A percentile compares a stretch with the other conserved stretches of the same genome.
Conservation (phyloP, 2,113 vertebrate species). For the Nyctereutes procyonoides region DNA sequence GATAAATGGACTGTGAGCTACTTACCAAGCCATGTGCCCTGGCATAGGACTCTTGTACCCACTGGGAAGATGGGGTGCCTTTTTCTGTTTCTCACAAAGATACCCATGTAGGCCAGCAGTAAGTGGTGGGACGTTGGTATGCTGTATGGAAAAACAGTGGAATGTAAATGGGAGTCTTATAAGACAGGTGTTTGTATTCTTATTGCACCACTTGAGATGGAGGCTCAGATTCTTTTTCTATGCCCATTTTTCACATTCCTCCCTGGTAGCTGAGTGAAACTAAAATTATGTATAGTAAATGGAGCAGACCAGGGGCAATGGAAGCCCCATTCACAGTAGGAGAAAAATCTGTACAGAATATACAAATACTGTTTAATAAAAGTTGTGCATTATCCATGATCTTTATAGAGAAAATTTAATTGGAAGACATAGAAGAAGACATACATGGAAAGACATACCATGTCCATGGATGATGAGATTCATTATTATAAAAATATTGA, state of each 20-base stretch:
- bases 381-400: neutral
- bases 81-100: conserved; percentile 17
- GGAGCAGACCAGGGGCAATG: neutral
- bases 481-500: neutral
- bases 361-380: neutral
- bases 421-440: neutral
- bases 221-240: neutral
- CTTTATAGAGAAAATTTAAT: neutral
- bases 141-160: neutral
- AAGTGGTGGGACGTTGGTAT: neutral
- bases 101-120: neutral
- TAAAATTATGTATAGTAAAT: neutral
- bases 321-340: neutral
- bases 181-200: neutral
- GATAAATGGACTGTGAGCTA: neutral
- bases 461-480: conserved; percentile 13
- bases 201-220: neutral
- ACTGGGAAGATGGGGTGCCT: neutral
- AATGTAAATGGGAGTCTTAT: neutral
- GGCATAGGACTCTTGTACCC: neutral
- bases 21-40: neutral
- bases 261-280: neutral
- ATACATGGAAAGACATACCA: neutral
- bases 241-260: neutral
- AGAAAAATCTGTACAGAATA: neutral